Conservation (phyloP, 1,140 invertebrate species). For the Cotesia vestalis region DNA sequence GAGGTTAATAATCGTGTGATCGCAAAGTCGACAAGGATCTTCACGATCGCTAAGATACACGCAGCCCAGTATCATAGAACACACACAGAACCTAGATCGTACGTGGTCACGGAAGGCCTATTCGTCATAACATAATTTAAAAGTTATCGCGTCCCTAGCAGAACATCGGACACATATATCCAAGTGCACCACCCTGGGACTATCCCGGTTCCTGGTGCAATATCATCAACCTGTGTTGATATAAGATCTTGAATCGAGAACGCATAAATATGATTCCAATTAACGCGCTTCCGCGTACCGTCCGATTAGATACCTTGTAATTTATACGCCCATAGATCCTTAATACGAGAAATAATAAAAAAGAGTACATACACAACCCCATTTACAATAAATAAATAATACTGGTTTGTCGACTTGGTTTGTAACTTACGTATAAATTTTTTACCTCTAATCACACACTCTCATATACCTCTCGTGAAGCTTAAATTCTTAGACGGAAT, state of each 20-base stretch:
- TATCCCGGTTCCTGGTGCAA: conserved; percentile 6
- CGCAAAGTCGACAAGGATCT: no score
- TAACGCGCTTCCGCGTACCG: conserved; percentile 51
- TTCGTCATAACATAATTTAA: conserved; percentile 53
- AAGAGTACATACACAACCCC: no score
- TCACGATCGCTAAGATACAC: no score
- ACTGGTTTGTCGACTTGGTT: conserved; percentile 18
- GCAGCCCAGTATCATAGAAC: background rate
- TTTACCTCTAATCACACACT: no score
- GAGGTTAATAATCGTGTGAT: no score
- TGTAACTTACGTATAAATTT: background rate
- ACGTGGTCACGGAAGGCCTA: conserved; percentile 46
- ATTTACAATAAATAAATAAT: background rate
- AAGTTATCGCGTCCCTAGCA: conserved; percentile 39
- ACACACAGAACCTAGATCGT: background rate
- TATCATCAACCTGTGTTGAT: background rate
- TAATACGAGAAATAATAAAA: no score
- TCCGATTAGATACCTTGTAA: conserved; percentile 50
- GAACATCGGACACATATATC: background rate
- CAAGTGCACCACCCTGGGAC: conserved; percentile 4
- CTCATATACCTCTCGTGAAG: no score
- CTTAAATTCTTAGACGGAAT: background rate
- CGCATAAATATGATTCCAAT: conserved; percentile 49
- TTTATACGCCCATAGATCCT: conserved; percentile 40
- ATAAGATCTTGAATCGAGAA: conserved; percentile 7